Evolutionary conservation across 2,113 vertebrate species (phyloP), one percentile per base, ranked within the genome.

Genomic region (Sula dactylatra): DNA sequence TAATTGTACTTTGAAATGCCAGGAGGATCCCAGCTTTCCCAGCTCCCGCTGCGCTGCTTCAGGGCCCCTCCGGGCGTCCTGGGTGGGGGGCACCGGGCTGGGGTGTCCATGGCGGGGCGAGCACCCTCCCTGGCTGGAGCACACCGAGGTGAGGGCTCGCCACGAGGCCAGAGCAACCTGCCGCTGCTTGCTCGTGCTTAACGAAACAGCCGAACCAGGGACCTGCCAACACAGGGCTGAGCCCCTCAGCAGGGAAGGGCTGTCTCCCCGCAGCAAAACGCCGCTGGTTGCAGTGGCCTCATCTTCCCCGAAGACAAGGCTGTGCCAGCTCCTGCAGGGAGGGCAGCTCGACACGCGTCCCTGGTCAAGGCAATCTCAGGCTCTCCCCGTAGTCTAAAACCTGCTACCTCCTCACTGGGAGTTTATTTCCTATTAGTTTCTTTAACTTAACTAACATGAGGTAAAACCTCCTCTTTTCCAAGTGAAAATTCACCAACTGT

Each of bases 151-250:
- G 3, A 34, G 69, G 49, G 62, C 58, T 58, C 29, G 1, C 36
- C 7, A 1, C 1, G 7, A 40, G 49, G 47, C 44, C 29, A 13
- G 67, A 44, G 69, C 52, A 77, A 9, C 42, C 40, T 15, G 13
- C 1, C 15, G 13, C 50, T 40, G 40, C 71, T 38, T 25, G 13
- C 22, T 25, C 3, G 2, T 9, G 67, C 24, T 40, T 13, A 0
- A 18, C 0, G 19, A 18, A 54, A 10, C 21, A 22, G 49, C 56
- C 2, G 12, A 34, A 4, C 8, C 31, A 44, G 50, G 58, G 72
- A n/a, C 25, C 17, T 0, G 2, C 1, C 1, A 8, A 13, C 29
- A 1, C 5, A 1, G 62, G 38, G 54, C 45, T 0, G n/a, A 86
- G 65, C 40, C 50, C 71, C n/a, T 13, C 36, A 1, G n/a, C 17